These are phyloP conservation scores for Taurulus bubalis DNA, from an alignment of 2,113 vertebrate species.

Conservation along the genomic window DNA sequence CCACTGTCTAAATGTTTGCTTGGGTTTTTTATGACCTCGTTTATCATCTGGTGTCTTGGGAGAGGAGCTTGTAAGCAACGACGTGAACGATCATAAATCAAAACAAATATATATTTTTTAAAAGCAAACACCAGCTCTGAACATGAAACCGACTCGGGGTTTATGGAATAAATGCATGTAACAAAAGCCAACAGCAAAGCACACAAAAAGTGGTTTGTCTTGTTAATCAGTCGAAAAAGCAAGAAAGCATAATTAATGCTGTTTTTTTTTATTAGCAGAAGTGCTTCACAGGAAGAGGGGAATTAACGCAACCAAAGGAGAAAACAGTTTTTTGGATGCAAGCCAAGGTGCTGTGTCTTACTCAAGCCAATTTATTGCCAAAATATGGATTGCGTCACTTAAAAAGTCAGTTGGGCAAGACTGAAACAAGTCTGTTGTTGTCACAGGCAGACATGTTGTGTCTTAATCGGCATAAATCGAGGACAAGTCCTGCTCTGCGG, in stretches of 20 bases:
- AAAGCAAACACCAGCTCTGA: background rate
- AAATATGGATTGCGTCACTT: constrained; percentile 10
- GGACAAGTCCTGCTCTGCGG: background rate
- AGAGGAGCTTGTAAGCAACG: background rate
- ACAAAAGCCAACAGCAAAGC: too few relatives aligned
- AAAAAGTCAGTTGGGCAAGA: background rate
- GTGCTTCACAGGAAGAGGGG: background rate
- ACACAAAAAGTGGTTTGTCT: background rate
- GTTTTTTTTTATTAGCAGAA: background rate
- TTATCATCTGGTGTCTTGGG: background rate
- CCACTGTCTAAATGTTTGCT: background rate
- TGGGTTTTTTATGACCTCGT: background rate
- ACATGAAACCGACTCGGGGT: background rate
- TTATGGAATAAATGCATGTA: too few relatives aligned
- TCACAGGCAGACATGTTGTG: background rate
- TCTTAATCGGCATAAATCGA: background rate
- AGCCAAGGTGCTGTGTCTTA: background rate
- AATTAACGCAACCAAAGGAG: background rate
- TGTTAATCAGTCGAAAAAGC: background rate
- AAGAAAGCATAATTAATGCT: background rate
- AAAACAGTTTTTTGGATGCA: background rate
- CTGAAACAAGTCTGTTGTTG: background rate
- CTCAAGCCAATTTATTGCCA: background rate
- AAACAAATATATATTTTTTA: background rate
- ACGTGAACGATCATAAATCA: background rate